Evolutionary conservation across 2,113 vertebrate genomes (phyloP), one percentile per base, ranked within the genome.

Genomic region (Phrynocephalus versicolor): DNA sequence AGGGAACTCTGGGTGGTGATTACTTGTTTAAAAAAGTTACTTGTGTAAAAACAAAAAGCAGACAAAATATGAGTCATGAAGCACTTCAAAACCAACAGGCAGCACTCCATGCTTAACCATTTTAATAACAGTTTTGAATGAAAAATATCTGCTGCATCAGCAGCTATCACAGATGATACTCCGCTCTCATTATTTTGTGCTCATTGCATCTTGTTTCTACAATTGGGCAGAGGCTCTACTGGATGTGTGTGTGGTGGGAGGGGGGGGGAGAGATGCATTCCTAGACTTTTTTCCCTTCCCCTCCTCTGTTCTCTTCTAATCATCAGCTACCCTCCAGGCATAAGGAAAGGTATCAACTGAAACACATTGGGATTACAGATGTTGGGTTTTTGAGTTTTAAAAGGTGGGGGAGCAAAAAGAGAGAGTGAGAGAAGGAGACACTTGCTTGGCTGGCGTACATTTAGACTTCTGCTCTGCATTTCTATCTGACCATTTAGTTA

Each of bases 321-420:
- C 18, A 39, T 41, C 37, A 62, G 73, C 57, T 16, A 21, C 15
- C 19, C 30, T 19, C 3, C 0, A 30, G 6, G 16, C 13, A 2
- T 2, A 0, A 3, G 0, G 0, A 2, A 64, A 7, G 14, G n/a
- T 0, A 0, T 39, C 62, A 51, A 57, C 5, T 19, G 19, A 41
- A 9, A 33, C 21, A 55, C 21, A 30, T 21, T 76, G 25, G 0
- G 2, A 80, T 77, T 3, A 3, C 4, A 9, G 25, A 57, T 0
- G 0, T 57, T 14, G n/a, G 12, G 3, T 55, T 6, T 0, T 6
- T 0, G 0, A 0, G 6, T 0, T 57, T 69, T 0, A 71, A 58
- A 19, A 69, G 2, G 25, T 10, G 23, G 64, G 27, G 27, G 25
- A 19, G 12, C 6, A 1, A 33, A 2, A 39, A 72, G 3, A 39